Evolutionary conservation across 2,797 vertebrate genomes (phyloP), one percentile per base, ranked within the genome.

Genomic region (Tapera naevia): DNA sequence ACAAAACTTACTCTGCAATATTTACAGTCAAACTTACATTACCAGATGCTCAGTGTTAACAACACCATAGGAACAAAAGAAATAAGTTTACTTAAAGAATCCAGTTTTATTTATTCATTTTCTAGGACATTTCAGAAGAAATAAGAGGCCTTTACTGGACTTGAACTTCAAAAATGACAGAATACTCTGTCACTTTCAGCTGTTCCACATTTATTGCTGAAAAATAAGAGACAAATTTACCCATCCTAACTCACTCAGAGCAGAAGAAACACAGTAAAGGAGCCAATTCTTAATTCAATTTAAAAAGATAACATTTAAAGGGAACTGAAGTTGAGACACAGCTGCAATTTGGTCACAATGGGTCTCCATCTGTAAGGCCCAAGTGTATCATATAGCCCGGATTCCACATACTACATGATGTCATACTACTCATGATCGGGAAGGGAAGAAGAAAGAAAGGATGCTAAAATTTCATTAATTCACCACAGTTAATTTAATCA

Each of bases 271-370:
- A 54, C n/a, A 45, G 67, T 53, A 80, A 71, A 53, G 51, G 87
- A 95, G 58, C 8, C 39, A 84, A 82, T 50, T 79, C 66, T 53
- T 56, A 91, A 86, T 91, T 75, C 41, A 79, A 50, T 84, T 84
- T 75, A 76, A 80, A 86, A 53, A 58, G 22, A 56, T 60, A 70
- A 71, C 80, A 95, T 50, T 76, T 85, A 79, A 73, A 57, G 48
- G n/a, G 21, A 43, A 86, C 51, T 54, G 64, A 91, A 89, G 17
- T 13, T 80, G 79, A 94, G 71, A 54, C 62, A 72, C 54, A 87
- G 81, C 48, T 62, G 28, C 64, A 81, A 30, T 54, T 25, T 70
- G 37, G 19, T 71, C 51, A 66, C 39, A 89, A 23, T 4, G 30
- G 15, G 43, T 70, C 14, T 56, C 48, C 32, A 2, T 35, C 37